These are phyloP conservation scores for Coleophora deauratella DNA, from an alignment of 2,888 invertebrate genomes.

Conservation along the genomic window DNA sequence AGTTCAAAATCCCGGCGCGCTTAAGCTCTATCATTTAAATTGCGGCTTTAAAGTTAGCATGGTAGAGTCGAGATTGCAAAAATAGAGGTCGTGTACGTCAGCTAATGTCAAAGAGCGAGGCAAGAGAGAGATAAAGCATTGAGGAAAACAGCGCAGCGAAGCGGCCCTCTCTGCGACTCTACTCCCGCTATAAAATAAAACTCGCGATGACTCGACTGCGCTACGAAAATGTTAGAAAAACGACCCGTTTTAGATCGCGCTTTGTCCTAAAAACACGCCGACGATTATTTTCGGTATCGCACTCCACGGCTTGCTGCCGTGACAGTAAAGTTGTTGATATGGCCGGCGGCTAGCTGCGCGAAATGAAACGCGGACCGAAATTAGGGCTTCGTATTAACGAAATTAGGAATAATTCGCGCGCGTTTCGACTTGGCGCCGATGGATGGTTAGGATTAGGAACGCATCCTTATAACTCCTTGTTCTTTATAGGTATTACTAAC, in stretches of 20 bases:
- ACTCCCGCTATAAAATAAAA: constrained; percentile 7
- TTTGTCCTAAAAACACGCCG: background rate
- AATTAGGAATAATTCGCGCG: constrained; percentile 1
- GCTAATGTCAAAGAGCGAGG: constrained; percentile 66
- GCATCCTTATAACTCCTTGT: no score
- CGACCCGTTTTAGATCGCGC: constrained; percentile 4
- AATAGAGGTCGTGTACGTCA: constrained; percentile 45
- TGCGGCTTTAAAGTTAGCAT: constrained; percentile 24
- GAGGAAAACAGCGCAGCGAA: constrained; percentile 53
- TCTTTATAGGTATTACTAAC: no score
- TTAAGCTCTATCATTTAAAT: constrained; percentile 23
- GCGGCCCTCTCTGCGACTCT: background rate
- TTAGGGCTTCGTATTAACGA: constrained; percentile 4
- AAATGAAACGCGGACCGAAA: constrained; percentile 14
- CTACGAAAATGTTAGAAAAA: constrained; percentile 21
- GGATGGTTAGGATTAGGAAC: no score
- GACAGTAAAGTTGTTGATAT: constrained; percentile 12
- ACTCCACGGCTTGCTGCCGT: constrained; percentile 10
- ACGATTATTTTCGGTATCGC: constrained; percentile 9
- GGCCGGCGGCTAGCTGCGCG: constrained; percentile 7
- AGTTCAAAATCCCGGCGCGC: constrained; percentile 52
- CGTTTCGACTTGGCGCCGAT: background rate
- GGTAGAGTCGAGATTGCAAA: constrained; percentile 41
- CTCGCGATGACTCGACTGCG: constrained; percentile 14
- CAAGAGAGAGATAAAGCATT: constrained; percentile 55